These are phyloP conservation scores for Polymixis flavicincta DNA, from an alignment of 2,888 invertebrate species.

Conservation along the genomic window DNA sequence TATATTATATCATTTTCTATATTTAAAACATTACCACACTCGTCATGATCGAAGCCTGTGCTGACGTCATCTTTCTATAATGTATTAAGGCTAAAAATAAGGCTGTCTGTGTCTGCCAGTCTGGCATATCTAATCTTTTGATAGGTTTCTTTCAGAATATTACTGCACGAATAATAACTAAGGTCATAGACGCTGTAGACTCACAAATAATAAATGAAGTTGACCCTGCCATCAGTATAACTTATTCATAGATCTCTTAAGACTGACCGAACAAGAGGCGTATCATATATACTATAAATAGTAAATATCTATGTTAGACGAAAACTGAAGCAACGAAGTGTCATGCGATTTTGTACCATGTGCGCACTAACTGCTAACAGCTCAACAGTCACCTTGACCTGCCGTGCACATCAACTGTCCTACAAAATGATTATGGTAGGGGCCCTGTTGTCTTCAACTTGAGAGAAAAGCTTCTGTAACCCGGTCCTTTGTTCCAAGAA, in stretches of 20 bases:
- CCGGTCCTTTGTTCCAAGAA: slow-evolving; percentile 13
- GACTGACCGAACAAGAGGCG: background rate
- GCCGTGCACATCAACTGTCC: background rate
- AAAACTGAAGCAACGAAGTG: background rate
- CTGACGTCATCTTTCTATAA: slow-evolving; percentile 44
- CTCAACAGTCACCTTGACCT: background rate
- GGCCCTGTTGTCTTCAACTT: background rate
- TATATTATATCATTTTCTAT: slow-evolving; percentile 45
- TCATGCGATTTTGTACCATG: background rate
- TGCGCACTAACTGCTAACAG: background rate
- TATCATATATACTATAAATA: background rate
- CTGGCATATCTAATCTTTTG: slow-evolving; percentile 11
- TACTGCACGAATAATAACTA: slow-evolving; percentile 10
- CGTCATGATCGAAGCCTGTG: slow-evolving; percentile 33
- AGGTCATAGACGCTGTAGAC: slow-evolving; percentile 20
- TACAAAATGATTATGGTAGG: background rate
- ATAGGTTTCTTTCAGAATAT: slow-evolving; percentile 18
- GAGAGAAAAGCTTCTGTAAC: background rate
- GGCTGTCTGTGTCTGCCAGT: slow-evolving; percentile 13
- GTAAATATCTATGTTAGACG: background rate
- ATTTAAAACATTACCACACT: slow-evolving; percentile 51
- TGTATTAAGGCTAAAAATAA: slow-evolving; percentile 30
- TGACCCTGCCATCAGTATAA: background rate
- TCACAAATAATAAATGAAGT: slow-evolving; percentile 36
- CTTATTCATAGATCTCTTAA: slow-evolving; percentile 5